Percentiles rank a stretch among this genome's conserved stretches.
These are phyloP conservation scores for Ctenomys sociabilis DNA, from an alignment of 2,113 vertebrate genomes.

Conservation along the genomic window DNA sequence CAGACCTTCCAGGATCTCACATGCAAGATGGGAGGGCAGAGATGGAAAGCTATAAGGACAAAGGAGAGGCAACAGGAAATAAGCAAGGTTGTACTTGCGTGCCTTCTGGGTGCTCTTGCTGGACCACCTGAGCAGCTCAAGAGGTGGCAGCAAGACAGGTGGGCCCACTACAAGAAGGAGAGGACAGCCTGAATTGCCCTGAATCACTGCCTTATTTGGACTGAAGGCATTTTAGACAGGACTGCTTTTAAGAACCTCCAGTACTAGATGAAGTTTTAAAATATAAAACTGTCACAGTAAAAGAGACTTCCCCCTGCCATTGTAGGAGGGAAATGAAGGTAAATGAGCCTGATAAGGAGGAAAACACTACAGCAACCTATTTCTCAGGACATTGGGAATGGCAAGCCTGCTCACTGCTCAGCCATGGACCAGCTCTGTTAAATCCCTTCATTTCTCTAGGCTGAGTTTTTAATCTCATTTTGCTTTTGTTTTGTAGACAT, in stretches of 20 bases:
- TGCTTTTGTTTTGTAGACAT: neutral
- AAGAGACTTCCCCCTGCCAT: neutral
- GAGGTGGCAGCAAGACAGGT: neutral
- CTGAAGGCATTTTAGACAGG: neutral
- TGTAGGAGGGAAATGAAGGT: neutral
- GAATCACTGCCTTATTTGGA: neutral
- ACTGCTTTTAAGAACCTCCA: neutral
- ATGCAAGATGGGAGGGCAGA: neutral
- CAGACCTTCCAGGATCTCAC: neutral
- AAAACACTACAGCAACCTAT: neutral
- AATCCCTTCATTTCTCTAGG: slow-evolving; percentile 1
- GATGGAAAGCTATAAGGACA: neutral
- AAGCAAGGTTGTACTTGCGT: neutral
- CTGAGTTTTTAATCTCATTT: neutral
- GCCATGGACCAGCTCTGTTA: neutral
- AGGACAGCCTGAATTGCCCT: neutral
- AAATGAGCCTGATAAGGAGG: neutral
- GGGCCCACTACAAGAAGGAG: neutral
- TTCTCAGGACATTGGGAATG: neutral
- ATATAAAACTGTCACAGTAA: neutral
- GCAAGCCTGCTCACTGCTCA: neutral
- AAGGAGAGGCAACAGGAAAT: neutral
- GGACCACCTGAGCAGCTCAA: neutral
- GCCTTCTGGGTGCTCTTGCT: neutral
- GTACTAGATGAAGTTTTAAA: neutral